Percentiles rank a stretch among this genome's conserved stretches.
Evolutionary conservation across 2,797 vertebrate species (phyloP).

Genomic region (Falco berigora): DNA sequence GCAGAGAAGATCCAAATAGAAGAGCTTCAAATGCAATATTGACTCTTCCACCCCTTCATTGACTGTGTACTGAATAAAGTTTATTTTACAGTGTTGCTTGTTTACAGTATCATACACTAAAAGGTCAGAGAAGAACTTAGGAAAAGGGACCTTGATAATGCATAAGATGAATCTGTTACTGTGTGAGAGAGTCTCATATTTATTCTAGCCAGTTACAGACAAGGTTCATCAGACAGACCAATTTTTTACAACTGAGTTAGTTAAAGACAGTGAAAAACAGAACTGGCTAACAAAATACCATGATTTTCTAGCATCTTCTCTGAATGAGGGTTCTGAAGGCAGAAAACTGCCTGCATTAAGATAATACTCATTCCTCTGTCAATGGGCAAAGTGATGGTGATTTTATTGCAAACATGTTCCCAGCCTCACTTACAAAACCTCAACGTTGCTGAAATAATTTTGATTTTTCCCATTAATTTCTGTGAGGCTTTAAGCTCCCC

Average conservation of each 20-base stretch:
- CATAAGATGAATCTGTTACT: not conserved
- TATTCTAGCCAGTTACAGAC: not conserved
- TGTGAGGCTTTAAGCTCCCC: not conserved
- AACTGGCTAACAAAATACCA: not conserved
- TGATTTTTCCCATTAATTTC: not conserved
- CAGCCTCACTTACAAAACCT: not conserved
- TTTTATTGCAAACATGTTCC: constrained; percentile 21
- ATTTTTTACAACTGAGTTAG: not conserved
- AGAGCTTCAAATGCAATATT: not conserved
- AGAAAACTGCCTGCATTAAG: not conserved
- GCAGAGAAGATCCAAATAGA: not conserved
- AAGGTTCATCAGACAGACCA: not conserved
- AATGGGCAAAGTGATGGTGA: not conserved
- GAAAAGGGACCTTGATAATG: not conserved
- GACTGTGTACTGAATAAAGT: not conserved
- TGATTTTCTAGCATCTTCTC: not conserved
- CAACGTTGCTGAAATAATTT: not conserved
- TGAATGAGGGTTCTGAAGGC: not conserved
- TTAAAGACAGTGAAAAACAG: not conserved
- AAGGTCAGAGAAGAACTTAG: not conserved
- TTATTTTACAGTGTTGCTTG: not conserved
- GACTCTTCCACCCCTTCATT: not conserved
- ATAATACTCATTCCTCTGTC: not conserved
- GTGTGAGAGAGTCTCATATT: not conserved
- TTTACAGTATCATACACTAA: not conserved